Evolutionary conservation across 1,140 invertebrate genomes (phyloP).

Genomic region (Dreissena rostriformis): DNA sequence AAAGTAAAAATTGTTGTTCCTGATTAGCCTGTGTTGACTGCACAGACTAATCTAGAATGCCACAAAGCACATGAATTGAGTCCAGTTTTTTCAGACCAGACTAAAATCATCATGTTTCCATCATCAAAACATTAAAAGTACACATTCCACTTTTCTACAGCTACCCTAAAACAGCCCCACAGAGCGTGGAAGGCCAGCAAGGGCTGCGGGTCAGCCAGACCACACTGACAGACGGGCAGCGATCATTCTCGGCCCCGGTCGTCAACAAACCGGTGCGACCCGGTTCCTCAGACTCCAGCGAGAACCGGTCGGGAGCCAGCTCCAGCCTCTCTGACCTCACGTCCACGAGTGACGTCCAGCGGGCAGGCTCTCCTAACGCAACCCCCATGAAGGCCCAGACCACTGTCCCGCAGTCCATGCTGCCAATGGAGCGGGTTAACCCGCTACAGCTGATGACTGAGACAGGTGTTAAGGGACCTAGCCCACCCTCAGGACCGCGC

Average conservation of each 20-base stretch:
- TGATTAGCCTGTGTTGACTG: not conserved
- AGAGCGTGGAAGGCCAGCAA: conserved; percentile 65
- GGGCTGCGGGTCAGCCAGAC: conserved; percentile 59
- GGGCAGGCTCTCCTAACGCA: conserved; percentile 51
- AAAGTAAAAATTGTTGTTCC: no score
- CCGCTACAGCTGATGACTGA: conserved; percentile 66
- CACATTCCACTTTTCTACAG: conserved; percentile 54
- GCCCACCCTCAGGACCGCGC: conserved; percentile 61
- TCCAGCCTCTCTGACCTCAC: conserved; percentile 72
- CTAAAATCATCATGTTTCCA: no score
- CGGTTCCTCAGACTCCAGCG: conserved; percentile 70
- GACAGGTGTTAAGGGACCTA: conserved; percentile 47
- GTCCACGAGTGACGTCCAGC: conserved; percentile 71
- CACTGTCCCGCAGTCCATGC: conserved; percentile 25
- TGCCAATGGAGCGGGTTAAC: conserved; percentile 71
- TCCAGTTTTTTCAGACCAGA: not conserved
- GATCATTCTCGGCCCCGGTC: conserved; percentile 67
- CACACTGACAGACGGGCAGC: conserved; percentile 21
- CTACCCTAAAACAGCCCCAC: conserved; percentile 74
- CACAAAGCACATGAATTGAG: not conserved
- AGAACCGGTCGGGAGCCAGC: conserved; percentile 63
- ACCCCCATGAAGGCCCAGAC: conserved; percentile 11
- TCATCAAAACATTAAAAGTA: not conserved
- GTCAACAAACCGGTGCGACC: conserved; percentile 63
- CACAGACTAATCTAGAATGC: not conserved